Conservation (phyloP, 2,888 invertebrate species). For the Arenicola marina region DNA sequence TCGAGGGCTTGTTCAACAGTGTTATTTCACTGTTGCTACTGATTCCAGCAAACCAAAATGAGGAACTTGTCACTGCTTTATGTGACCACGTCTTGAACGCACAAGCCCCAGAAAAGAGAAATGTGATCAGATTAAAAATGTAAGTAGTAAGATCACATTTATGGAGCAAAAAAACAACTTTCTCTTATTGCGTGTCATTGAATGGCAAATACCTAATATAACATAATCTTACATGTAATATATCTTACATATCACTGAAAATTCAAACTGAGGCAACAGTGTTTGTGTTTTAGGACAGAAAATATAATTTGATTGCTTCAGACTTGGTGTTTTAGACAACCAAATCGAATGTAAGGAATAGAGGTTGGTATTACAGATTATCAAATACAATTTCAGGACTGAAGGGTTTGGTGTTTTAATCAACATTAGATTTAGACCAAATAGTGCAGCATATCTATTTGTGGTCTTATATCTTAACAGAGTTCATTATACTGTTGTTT, state of each 20-base stretch:
- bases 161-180: background rate
- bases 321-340: too few species aligned
- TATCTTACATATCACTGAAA: background rate
- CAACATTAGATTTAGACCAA: background rate
- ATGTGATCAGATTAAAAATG: slow-evolving; percentile 75
- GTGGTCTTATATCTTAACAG: background rate
- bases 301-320: background rate
- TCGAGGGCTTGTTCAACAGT: slow-evolving; percentile 92
- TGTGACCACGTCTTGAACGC: slow-evolving; percentile 89
- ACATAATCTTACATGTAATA: background rate
- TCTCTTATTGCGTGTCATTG: too few species aligned
- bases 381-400: too few species aligned
- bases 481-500: too few species aligned
- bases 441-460: background rate
- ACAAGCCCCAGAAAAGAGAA: slow-evolving; percentile 10
- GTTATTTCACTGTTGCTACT: slow-evolving; percentile 91
- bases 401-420: background rate
- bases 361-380: too few species aligned
- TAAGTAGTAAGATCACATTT: slow-evolving; percentile 65
- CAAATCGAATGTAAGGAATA: too few species aligned
- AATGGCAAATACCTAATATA: background rate
- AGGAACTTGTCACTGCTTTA: slow-evolving; percentile 85
- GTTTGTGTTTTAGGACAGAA: background rate
- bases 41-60: slow-evolving; percentile 84
- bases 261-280: background rate